A percentile compares a stretch with the other conserved stretches of the same genome.
Evolutionary conservation across 2,888 invertebrate species (phyloP).

Genomic region (Venustoraphidia nigricollis): DNA sequence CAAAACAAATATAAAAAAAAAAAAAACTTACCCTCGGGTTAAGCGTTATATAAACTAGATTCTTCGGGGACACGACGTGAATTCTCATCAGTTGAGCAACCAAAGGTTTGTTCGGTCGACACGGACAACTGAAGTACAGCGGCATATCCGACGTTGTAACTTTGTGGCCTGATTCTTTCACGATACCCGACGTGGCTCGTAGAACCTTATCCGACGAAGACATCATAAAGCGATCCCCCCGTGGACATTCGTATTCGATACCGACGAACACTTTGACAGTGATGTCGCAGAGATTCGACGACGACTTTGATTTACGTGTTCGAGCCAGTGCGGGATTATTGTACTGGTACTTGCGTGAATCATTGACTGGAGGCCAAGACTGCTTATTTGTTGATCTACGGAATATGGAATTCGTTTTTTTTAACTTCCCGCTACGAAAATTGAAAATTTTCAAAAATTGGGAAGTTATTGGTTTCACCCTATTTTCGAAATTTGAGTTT

Average conservation of each 20-base stretch:
- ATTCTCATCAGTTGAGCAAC: constrained; percentile 71
- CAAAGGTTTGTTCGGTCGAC: constrained; percentile 49
- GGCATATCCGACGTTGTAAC: constrained; percentile 85
- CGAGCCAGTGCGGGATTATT: not conserved
- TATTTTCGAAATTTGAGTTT: too few relatives aligned
- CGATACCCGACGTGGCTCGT: constrained; percentile 51
- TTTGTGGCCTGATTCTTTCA: constrained; percentile 69
- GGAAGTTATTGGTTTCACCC: too few relatives aligned
- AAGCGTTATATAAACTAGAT: constrained; percentile 75
- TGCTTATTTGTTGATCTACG: constrained; percentile 6
- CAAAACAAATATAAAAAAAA: too few relatives aligned
- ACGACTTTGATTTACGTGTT: constrained; percentile 1
- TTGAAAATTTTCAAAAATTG: too few relatives aligned
- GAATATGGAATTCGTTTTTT: not conserved
- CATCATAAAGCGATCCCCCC: constrained; percentile 95
- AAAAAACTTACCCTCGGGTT: constrained; percentile 56
- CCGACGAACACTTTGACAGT: constrained; percentile 87
- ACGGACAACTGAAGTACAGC: constrained; percentile 71
- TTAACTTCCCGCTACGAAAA: too few relatives aligned
- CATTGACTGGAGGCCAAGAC: constrained; percentile 6
- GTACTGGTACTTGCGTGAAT: constrained; percentile 5
- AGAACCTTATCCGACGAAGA: constrained; percentile 72
- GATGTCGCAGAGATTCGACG: constrained; percentile 29
- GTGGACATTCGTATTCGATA: constrained; percentile 90
- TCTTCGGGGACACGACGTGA: constrained; percentile 80